Evolutionary conservation across 37 sponge, comb jelly and placozoan genomes (phyloP), one percentile per base, ranked within the genome.

Genomic region (Chondrilla cf. caribensis): DNA sequence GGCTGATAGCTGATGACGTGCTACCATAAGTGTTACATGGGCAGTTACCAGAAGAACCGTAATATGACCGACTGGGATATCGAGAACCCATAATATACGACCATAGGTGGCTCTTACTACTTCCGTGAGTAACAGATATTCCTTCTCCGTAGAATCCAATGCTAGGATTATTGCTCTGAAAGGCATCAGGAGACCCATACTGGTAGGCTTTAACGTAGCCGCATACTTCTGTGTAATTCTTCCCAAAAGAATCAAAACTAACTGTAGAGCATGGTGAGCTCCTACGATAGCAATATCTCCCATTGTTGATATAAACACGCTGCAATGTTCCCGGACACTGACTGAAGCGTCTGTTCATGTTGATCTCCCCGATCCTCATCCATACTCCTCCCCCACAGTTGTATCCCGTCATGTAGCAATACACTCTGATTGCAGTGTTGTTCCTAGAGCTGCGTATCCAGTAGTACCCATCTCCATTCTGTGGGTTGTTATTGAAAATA

Each of bases 351-450:
- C 41, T 22, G 24, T 19, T 73, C 76, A 73, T 73, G 44, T 73
- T 37, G 40, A 73, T 36, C 24, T 38, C 29, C 19, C 76, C 76
- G 18, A 42, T 42, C 76, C 76, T 73, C 76, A 73, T 73, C 76
- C 76, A 73, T 6, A 39, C 43, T 4, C 76, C 76, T 42, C 36
- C 76, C 24, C 76, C 76, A 40, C 76, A 73, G 43, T 3, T 42
- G 44, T 73, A 43, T 4, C 76, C 76, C 7, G 31, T 39, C 24
- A 39, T 5, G 41, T 17, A 73, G 44, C 38, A 39, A 37, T 40
- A 40, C 11, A 22, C 41, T 37, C 36, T 42, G 29, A 15, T 28
- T 35, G 44, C 41, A 7, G 24, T n/a, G 24, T 39, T 8, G 44
- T 3, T 42, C 24, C 24, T 73, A 24, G 76, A 39, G 24, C 24